These are phyloP conservation scores for Herminia tarsipennalis DNA, from an alignment of 2,888 invertebrate genomes.

Conservation along the genomic window DNA sequence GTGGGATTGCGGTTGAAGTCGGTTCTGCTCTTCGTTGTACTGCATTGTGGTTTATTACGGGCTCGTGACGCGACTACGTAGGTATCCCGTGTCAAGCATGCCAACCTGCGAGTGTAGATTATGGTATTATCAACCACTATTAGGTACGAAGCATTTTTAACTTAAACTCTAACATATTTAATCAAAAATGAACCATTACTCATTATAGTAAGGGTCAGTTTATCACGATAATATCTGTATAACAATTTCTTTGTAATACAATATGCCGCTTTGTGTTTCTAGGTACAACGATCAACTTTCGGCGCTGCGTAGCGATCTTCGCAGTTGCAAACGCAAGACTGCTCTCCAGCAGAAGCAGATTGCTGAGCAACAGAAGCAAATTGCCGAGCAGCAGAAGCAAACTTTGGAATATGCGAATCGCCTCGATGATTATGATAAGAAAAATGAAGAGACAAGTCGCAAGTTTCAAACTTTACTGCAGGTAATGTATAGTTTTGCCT, in stretches of 20 bases:
- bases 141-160: too few species aligned
- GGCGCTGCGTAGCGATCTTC: constrained; percentile 91
- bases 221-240: too few species aligned
- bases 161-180: too few species aligned
- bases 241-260: background rate
- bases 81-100: too few species aligned
- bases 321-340: constrained; percentile 92
- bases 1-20: too few species aligned
- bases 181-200: too few species aligned
- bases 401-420: constrained; percentile 92
- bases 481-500: constrained; percentile 82
- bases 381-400: constrained; percentile 91
- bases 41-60: too few species aligned
- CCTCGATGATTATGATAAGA: constrained; percentile 96
- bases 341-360: constrained; percentile 95
- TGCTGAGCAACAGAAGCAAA: constrained; percentile 90
- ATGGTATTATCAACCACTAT: too few species aligned
- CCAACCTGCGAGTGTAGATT: too few species aligned
- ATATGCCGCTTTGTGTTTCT: constrained; percentile 6
- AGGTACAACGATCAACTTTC: constrained; percentile 94
- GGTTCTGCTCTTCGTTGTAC: too few species aligned
- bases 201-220: too few species aligned
- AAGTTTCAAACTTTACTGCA: constrained; percentile 95
- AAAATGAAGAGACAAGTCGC: constrained; percentile 94
- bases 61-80: too few species aligned